Base-by-base conservation (phyloP, 1,140 invertebrate species). In the Drosophila leontia region DNA sequence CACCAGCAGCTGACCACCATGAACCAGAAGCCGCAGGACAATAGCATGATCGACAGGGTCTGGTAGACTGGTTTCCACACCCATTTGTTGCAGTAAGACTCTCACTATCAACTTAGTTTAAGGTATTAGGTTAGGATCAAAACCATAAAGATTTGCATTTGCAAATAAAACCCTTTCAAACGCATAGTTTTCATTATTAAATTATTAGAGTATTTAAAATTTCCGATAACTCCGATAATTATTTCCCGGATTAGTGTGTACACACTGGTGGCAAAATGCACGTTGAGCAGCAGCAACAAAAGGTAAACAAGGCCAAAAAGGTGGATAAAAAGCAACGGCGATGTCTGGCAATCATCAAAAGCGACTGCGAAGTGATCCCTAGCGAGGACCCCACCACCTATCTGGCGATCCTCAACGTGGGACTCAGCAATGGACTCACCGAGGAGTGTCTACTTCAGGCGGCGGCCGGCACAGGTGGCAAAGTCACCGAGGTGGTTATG, bases 371-470 rank as follows among this genome's bases (percentile, higher is more conserved):
- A 17, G 80, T 92, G 93, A 76, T 93, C 55, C 79, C 35, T 23
- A 90, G 82, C 35, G 80, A 77, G 3, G 23, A 37, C 0, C 77
- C 91, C 7, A 91, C 91, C 8, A 15, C 37, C 4, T 70, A 61
- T 44, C 56, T 92, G 39, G 82, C 74, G 7, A 44, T 92, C 11
- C 79, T 92, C 0, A 98, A 98, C 94, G 95, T 95, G 15, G 97
- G 97, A 23, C 93, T 97, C 34, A 95, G 95, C 11, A 96, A 95
- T 91, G 96, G 96, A 55, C 93, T 97, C 23, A 93, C 94, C 12
- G 94, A 95, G 82, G 95, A 96, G 91, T 92, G 93, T 32, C 78
- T 98, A 1, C 83, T 95, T 8, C 48, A 60, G 7, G 78, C 94
- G 37, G 70, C 94, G 68, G 94, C 94, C 85, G 60, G 72, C 72